phyloP scores from a whole-genome alignment of 2,888 invertebrate genomes.

The Agrochola lychnidis region DNA sequence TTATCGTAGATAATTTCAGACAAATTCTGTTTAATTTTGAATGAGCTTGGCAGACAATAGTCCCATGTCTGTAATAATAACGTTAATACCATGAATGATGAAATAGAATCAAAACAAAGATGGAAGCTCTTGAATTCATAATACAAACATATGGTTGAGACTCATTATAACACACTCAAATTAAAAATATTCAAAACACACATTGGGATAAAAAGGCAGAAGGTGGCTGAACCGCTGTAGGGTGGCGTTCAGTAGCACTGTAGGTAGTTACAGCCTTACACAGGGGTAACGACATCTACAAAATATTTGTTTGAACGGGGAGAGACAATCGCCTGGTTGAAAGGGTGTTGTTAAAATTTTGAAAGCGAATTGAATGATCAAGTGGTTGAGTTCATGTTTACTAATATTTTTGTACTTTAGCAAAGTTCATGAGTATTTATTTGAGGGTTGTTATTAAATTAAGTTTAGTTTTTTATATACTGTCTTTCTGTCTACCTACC shows the following conservation, averaged over 20 bases:
- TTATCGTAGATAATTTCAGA: not conserved
- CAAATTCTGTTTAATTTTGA: not conserved
- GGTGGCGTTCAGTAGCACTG: slow-evolving; percentile 22
- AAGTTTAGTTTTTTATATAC: no score
- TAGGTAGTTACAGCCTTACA: slow-evolving; percentile 23
- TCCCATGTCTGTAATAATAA: no score
- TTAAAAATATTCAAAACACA: slow-evolving; percentile 36
- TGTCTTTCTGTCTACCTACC: not conserved
- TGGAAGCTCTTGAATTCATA: not conserved
- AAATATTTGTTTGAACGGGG: slow-evolving; percentile 48
- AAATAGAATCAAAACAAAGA: not conserved
- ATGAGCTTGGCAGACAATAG: not conserved
- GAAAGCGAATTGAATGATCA: not conserved
- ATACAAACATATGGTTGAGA: not conserved
- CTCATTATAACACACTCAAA: slow-evolving; percentile 11
- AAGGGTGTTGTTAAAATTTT: slow-evolving; percentile 16
- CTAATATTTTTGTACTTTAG: not conserved
- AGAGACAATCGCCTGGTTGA: slow-evolving; percentile 1
- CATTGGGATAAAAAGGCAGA: slow-evolving; percentile 50
- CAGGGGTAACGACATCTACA: slow-evolving; percentile 45
- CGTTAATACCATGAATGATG: not conserved
- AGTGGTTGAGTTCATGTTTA: not conserved
- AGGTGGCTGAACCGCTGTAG: slow-evolving; percentile 21
- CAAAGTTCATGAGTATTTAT: not conserved
- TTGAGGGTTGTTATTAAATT: not conserved